Base-by-base conservation (phyloP, 2,797 vertebrate genomes). In the Petrocephalus schoutedeni region DNA sequence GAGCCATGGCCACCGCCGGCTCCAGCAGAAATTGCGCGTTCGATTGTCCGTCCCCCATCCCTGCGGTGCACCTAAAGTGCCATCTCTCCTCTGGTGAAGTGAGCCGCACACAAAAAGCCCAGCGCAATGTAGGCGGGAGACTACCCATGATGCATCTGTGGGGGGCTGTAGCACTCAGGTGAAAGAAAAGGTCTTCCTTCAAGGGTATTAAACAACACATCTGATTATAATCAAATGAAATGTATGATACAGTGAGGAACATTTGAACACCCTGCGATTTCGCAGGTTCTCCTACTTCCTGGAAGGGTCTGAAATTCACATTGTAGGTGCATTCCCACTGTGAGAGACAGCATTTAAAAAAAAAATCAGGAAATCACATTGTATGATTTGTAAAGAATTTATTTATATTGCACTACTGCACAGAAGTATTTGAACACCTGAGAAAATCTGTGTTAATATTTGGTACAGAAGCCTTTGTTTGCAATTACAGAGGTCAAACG, bases 31-130 rank as follows among this genome's bases (percentile, higher is more conserved):
- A 91, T 88, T 57, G 61, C 7, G 71, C 49, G 45, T 64, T 87
- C 87, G 88, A 86, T 88, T 90, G 87, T 89, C 88, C 45, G 57
- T 61, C 8, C 77, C 74, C 88, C 89, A 88, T 89, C 90, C 89
- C 85, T 92, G 90, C 85, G 89, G 87, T 91, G 88, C 85, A 71
- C 89, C 89, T 91, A 89, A 91, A 90, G 80, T 88, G 59, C 80
- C 54, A 84, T 90, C 85, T 90, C 77, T 89, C 82, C 28, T 89
- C 86, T 84, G 71, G 57, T 86, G 84, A 58, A 36, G 28, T 10
- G 53, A 86, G 53, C 21, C 8, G 16, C 14, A 54, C 53, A 23
- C 53, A 28, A 1, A 23, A 3, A 4, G 14, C 1, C 7, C 28
- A 28, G 32, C 19, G 28, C 56, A n/a, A 16, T 32, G 9, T 23